Evolutionary conservation across 2,113 vertebrate genomes (phyloP).

Genomic region (Myiopsitta monachus): DNA sequence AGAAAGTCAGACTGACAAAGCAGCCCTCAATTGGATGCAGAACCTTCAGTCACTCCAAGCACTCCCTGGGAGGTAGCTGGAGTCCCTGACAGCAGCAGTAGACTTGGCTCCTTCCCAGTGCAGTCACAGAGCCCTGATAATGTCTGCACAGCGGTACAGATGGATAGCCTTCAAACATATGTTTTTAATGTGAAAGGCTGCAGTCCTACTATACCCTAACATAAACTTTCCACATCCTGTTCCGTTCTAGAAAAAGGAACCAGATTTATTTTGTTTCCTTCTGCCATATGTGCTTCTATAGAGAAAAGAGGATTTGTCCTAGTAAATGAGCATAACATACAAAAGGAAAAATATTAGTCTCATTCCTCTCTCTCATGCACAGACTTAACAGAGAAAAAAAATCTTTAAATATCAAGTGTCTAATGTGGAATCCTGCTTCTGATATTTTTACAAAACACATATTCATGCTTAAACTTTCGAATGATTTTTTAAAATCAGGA

Average conservation of each 20-base stretch:
- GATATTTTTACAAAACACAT: not conserved
- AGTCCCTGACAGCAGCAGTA: not conserved
- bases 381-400: not conserved
- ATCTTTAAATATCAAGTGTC: not conserved
- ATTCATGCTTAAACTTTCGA: not conserved
- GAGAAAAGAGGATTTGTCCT: constrained; percentile 16
- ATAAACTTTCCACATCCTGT: constrained; percentile 63
- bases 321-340: constrained; percentile 10
- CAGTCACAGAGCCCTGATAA: not conserved
- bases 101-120: constrained; percentile 45
- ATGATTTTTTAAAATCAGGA: not conserved
- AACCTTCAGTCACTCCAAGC: not conserved
- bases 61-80: not conserved
- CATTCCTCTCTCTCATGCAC: not conserved
- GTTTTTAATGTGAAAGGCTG: constrained; percentile 46
- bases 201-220: constrained; percentile 3
- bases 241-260: constrained; percentile 39
- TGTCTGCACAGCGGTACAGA: not conserved
- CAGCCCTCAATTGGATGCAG: not conserved
- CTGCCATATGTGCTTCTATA: constrained; percentile 46
- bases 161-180: constrained; percentile 56
- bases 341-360: not conserved
- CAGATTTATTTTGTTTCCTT: constrained; percentile 68
- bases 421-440: not conserved
- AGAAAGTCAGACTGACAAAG: not conserved